phyloP scores from a whole-genome alignment of 2,113 vertebrate species.

The Grammatotria lemairii region DNA sequence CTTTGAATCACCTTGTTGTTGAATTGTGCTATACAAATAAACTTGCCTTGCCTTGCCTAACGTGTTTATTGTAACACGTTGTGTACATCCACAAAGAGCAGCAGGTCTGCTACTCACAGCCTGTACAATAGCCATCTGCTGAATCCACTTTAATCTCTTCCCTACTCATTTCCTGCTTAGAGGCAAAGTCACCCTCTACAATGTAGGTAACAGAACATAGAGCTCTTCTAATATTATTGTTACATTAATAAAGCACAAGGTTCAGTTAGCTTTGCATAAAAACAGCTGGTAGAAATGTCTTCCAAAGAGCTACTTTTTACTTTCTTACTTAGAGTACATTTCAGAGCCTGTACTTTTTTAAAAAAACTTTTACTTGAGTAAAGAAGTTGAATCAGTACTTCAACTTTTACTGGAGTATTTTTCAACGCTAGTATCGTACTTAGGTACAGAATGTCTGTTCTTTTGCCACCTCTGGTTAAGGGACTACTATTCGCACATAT shows the following conservation, averaged over 20 bases:
- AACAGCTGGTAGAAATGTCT: neutral
- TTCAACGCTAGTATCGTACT: neutral
- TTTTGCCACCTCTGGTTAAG: neutral
- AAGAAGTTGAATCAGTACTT: neutral
- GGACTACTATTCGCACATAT: neutral
- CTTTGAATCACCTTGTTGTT: too few species aligned
- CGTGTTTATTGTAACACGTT: neutral
- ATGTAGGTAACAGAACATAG: neutral
- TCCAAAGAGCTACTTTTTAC: neutral
- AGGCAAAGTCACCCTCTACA: neutral
- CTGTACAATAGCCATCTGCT: neutral
- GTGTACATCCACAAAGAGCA: neutral
- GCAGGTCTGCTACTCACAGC: neutral
- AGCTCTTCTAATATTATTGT: neutral
- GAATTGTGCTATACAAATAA: too few species aligned
- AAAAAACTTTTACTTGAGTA: neutral
- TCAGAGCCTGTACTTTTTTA: fast-evolving
- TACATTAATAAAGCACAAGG: fast-evolving
- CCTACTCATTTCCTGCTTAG: neutral
- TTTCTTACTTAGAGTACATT: neutral
- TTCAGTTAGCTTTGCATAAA: neutral
- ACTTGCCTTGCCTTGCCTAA: too few species aligned
- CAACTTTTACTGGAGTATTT: neutral
- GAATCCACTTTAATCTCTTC: neutral
- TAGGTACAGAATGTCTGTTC: neutral